phyloP scores from a whole-genome alignment of 2,888 invertebrate genomes.

The Orgyia antiqua region DNA sequence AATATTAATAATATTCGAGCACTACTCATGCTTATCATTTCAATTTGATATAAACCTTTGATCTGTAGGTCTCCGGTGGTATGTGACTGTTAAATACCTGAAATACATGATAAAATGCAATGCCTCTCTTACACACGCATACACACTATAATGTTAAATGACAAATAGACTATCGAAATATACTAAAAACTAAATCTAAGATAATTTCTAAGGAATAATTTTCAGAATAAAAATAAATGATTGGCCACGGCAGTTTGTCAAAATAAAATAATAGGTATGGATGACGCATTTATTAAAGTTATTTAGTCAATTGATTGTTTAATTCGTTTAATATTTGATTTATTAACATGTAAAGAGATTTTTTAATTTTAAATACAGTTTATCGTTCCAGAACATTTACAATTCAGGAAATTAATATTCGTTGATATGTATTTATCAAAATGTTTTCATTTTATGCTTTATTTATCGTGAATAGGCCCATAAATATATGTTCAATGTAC shows the following conservation, averaged over 20 bases:
- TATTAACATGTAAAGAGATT: too few relatives aligned
- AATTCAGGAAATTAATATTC: too few relatives aligned
- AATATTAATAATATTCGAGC: constrained; percentile 35
- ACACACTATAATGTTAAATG: constrained; percentile 26
- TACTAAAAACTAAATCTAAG: constrained; percentile 13
- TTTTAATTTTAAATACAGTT: too few relatives aligned
- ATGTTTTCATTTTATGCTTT: too few relatives aligned
- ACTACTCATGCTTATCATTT: constrained; percentile 72
- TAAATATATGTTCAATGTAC: too few relatives aligned
- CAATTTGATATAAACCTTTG: constrained; percentile 88
- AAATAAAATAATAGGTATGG: constrained; percentile 7
- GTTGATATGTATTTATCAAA: too few relatives aligned
- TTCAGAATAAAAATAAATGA: constrained; percentile 13
- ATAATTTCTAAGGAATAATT: constrained; percentile 15
- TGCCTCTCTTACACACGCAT: constrained; percentile 48
- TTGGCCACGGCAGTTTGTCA: constrained; percentile 8
- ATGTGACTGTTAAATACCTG: constrained; percentile 97
- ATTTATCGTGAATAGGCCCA: too few relatives aligned
- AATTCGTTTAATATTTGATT: too few relatives aligned
- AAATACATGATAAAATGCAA: constrained; percentile 79
- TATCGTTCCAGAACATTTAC: too few relatives aligned
- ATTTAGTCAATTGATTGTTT: too few relatives aligned
- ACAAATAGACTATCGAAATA: constrained; percentile 21
- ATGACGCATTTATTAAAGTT: too few relatives aligned
- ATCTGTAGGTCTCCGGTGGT: constrained; percentile 94